Evolutionary conservation across 2,797 vertebrate genomes (phyloP), one percentile per base, ranked within the genome.

Genomic region (Chloroceryle amazona): DNA sequence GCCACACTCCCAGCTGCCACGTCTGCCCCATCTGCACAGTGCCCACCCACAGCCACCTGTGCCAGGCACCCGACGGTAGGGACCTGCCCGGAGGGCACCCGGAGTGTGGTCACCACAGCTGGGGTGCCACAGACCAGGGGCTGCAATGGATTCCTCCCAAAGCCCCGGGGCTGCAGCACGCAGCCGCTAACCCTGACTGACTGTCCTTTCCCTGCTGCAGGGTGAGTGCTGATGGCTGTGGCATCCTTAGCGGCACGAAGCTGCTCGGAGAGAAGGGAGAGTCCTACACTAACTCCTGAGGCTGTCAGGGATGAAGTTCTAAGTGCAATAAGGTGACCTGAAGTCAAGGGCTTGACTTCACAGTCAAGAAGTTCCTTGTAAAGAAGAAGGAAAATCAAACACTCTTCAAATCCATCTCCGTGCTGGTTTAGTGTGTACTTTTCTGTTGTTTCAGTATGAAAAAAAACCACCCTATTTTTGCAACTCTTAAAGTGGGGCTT

Each of bases 31-130:
- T 71, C 61, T 96, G 96, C 12, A 1, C 3, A 0, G 44, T 0
- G 5, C 78, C 89, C 84, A 61, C 7, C 78, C 96, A 96, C 23
- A 8, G 10, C 0, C 96, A 96, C 62, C 71, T 10, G 23, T 96
- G 96, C 84, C 89, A 3, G 41, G 55, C 55, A 5, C n/a, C 28
- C 0, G 1, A 67, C 0, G 66, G 92, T 72, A 68, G 44, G 92
- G 41, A 84, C 37, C 26, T 1, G 39, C 9, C 0, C 0, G 22
- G 74, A 60, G 26, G 60, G 47, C 63, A 26, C 79, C 72, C 86
- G 3, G 1, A 82, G 15, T 1, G 0, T 6, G 9, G 5, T 7
- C 62, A 9, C 71, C 1, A 1, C 4, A 10, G 28, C 47, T 2
- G 7, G 28, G 23, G 37, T 29, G 25, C 37, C 47, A 1, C 26